These are phyloP conservation scores for Malurus splendens DNA, from an alignment of 2,797 vertebrate genomes.

Conservation along the genomic window DNA sequence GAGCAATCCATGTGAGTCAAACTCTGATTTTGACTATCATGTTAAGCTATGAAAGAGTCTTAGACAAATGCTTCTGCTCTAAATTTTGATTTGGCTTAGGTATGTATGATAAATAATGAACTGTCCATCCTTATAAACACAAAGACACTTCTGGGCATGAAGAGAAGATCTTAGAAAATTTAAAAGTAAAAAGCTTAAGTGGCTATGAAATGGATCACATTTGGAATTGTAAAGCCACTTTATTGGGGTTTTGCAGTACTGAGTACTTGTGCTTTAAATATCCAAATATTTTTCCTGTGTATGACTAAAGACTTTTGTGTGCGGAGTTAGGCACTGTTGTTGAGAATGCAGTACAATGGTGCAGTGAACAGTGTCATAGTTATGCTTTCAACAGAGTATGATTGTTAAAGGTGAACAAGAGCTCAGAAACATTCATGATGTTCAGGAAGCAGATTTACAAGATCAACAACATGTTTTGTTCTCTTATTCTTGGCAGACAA, in stretches of 20 bases:
- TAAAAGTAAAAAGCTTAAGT: not conserved
- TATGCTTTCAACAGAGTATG: not conserved
- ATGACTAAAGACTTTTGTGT: not conserved
- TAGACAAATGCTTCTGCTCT: not conserved
- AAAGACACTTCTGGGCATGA: not conserved
- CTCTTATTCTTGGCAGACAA: not conserved
- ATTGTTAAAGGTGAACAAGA: not conserved
- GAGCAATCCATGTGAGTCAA: not conserved
- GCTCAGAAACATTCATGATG: not conserved
- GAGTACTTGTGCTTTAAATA: not conserved
- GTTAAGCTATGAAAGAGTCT: not conserved
- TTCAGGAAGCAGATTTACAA: not conserved
- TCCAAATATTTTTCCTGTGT: not conserved
- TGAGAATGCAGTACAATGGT: not conserved
- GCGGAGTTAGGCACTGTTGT: not conserved
- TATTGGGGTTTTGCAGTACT: not conserved
- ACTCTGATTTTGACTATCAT: not conserved
- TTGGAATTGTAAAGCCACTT: not conserved
- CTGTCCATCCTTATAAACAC: not conserved
- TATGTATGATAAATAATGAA: not conserved
- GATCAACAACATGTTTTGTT: not conserved
- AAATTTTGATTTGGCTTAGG: not conserved
- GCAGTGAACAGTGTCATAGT: not conserved
- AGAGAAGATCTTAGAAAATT: not conserved
- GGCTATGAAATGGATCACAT: not conserved